phyloP scores from a whole-genome alignment of 1,140 invertebrate species.

The Prorops nasuta region DNA sequence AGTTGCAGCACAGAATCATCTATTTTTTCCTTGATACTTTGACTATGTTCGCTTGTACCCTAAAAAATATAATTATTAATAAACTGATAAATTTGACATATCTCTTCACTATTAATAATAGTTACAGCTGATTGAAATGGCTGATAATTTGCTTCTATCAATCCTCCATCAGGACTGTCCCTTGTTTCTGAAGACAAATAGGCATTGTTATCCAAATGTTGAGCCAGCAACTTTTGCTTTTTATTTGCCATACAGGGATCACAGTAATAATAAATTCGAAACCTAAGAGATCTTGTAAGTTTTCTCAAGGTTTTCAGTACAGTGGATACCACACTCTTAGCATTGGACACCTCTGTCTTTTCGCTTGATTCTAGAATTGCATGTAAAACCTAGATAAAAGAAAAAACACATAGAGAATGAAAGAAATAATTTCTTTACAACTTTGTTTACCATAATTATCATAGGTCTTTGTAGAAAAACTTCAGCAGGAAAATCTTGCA shows the following conservation, averaged over 20 bases:
- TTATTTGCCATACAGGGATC: constrained; percentile 56
- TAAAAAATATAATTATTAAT: constrained; percentile 15
- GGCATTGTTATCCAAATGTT: constrained; percentile 28
- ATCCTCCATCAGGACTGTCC: constrained; percentile 36
- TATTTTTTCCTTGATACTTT: constrained; percentile 30
- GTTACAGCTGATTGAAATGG: constrained; percentile 31
- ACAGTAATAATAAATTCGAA: constrained; percentile 55
- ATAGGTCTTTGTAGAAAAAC: constrained; percentile 67
- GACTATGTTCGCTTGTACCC: constrained; percentile 35
- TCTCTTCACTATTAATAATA: constrained; percentile 4
- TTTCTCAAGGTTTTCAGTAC: constrained; percentile 51
- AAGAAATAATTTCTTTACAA: not conserved
- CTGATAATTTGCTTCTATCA: constrained; percentile 41
- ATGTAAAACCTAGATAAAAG: constrained; percentile 39
- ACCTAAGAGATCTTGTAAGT: constrained; percentile 51
- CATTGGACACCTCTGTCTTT: constrained; percentile 17
- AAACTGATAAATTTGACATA: not conserved
- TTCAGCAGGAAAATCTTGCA: constrained; percentile 69
- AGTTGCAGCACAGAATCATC: constrained; percentile 47
- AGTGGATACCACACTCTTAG: constrained; percentile 29
- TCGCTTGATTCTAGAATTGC: constrained; percentile 28
- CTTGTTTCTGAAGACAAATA: constrained; percentile 29
- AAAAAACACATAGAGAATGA: constrained; percentile 1
- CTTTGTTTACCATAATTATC: constrained; percentile 58
- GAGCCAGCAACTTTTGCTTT: constrained; percentile 43